Conservation (phyloP, 2,888 invertebrate species). For the Reticulitermes lucifugus region DNA sequence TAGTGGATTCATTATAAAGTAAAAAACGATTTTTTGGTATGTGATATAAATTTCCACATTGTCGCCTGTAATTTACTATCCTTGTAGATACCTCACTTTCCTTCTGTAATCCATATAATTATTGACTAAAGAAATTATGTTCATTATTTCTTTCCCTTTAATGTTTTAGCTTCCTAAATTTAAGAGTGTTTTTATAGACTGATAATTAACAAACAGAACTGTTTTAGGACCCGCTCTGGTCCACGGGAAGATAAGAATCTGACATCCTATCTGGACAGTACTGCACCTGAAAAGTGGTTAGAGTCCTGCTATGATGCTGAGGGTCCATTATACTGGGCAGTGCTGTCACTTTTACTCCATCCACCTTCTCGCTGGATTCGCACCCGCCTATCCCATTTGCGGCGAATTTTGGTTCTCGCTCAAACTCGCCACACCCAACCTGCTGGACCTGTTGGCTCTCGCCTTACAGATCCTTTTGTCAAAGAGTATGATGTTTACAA, state of each 20-base stretch:
- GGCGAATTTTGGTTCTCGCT: slow-evolving; percentile 79
- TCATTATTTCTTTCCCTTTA: not conserved
- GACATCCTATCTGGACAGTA: slow-evolving; percentile 76
- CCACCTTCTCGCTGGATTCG: slow-evolving; percentile 83
- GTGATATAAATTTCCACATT: no score
- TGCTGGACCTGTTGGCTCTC: slow-evolving; percentile 70
- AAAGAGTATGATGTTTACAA: slow-evolving; percentile 87
- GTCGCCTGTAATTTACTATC: no score
- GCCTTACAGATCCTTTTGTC: slow-evolving; percentile 64
- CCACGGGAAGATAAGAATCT: slow-evolving; percentile 84
- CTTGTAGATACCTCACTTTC: not conserved
- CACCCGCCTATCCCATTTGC: slow-evolving; percentile 77
- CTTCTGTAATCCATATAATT: not conserved
- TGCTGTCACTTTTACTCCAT: slow-evolving; percentile 83
- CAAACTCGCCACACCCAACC: slow-evolving; percentile 80
- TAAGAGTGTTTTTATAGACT: not conserved
- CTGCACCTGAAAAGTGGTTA: slow-evolving; percentile 74
- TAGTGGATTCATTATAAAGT: no score
- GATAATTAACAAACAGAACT: not conserved
- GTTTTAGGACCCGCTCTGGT: slow-evolving; percentile 75
- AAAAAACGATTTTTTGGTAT: no score
- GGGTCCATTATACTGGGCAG: slow-evolving; percentile 89
- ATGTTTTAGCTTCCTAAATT: not conserved
- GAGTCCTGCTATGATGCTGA: slow-evolving; percentile 92
- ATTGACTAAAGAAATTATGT: not conserved